Evolutionary conservation across 2,113 vertebrate genomes (phyloP).

Genomic region (Chaetodon trifascialis): DNA sequence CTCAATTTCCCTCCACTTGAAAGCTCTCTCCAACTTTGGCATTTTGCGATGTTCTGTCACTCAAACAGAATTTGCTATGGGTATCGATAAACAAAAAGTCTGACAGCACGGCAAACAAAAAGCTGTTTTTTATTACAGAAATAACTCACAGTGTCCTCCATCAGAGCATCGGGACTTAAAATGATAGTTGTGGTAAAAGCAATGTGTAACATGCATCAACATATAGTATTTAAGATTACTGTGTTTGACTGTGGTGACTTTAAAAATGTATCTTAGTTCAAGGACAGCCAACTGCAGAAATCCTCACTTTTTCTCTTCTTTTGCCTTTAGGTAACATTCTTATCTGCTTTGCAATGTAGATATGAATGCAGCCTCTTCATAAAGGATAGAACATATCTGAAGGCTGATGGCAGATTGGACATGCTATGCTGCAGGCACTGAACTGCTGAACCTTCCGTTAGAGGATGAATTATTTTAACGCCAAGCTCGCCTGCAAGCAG

Average conservation of each 20-base stretch:
- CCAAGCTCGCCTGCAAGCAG: slow-evolving; percentile 4
- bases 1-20: slow-evolving; percentile 82
- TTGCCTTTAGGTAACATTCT: slow-evolving; percentile 11
- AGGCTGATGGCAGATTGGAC: slow-evolving; percentile 19
- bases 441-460: slow-evolving; percentile 13
- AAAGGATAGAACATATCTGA: slow-evolving; percentile 16
- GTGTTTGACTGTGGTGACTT: slow-evolving; percentile 5
- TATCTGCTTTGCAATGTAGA: slow-evolving; percentile 36
- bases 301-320: neutral
- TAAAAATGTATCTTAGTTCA: slow-evolving; percentile 17
- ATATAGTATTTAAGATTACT: slow-evolving; percentile 37
- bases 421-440: neutral
- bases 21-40: slow-evolving; percentile 81
- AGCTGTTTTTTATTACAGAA: slow-evolving; percentile 57
- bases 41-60: slow-evolving; percentile 84
- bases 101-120: slow-evolving; percentile 73
- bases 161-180: slow-evolving; percentile 49
- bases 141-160: slow-evolving; percentile 66
- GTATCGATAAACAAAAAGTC: slow-evolving; percentile 78
- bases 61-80: slow-evolving; percentile 75
- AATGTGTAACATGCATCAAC: slow-evolving; percentile 12
- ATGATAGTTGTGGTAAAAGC: slow-evolving; percentile 26
- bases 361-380: slow-evolving; percentile 13
- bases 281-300: neutral
- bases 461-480: slow-evolving; percentile 5